Evolutionary conservation across 2,888 invertebrate genomes (phyloP).

Genomic region (Agriopis marginaria): DNA sequence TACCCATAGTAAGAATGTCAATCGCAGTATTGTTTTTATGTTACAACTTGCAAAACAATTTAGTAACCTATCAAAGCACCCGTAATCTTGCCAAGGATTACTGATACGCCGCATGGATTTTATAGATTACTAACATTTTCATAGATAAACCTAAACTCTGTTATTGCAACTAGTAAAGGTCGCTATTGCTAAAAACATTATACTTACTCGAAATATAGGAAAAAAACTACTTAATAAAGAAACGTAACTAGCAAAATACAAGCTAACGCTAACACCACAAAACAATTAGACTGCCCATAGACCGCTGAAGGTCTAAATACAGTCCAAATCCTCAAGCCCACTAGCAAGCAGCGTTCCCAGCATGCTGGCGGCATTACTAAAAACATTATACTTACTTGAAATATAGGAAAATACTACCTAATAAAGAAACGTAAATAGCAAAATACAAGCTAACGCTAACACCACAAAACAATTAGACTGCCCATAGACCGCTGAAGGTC

Average conservation of each 20-base stretch:
- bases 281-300: no score
- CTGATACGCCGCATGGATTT: conserved; percentile 3
- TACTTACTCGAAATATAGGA: not conserved
- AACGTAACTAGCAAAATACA: no score
- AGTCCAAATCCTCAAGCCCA: no score
- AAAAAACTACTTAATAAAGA: not conserved
- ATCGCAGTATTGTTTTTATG: no score
- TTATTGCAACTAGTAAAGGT: conserved; percentile 2
- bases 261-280: no score
- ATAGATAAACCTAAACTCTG: not conserved
- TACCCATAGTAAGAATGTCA: no score
- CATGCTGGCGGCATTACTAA: not conserved
- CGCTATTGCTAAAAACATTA: not conserved
- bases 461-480: no score
- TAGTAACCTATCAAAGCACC: not conserved
- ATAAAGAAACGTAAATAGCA: no score
- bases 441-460: no score
- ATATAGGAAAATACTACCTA: not conserved
- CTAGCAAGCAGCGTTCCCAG: no score
- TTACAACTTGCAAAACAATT: not conserved
- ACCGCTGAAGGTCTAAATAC: no score
- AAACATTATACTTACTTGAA: not conserved
- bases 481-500: no score
- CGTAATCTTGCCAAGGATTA: conserved; percentile 15
- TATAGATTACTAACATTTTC: conserved; percentile 11